Percentiles rank a stretch among this genome's conserved stretches.
Evolutionary conservation across 2,113 vertebrate species (phyloP).

Genomic region (Sula dactylatra): DNA sequence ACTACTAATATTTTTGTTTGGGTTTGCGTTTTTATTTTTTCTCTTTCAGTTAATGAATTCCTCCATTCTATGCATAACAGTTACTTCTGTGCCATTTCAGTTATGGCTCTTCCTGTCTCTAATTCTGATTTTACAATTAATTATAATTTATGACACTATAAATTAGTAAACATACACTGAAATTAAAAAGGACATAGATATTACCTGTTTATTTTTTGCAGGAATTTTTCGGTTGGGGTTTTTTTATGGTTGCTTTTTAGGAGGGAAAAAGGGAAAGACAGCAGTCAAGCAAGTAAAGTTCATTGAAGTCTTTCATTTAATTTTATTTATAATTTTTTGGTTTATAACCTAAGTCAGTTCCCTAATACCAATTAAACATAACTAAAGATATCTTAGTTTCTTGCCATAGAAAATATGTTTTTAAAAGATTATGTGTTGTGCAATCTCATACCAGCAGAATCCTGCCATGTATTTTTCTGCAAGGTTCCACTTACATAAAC

Average conservation of each 20-base stretch:
- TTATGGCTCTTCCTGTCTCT: neutral
- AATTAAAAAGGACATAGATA: neutral
- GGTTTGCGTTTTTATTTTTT: neutral
- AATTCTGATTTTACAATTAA: neutral
- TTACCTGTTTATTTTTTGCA: neutral
- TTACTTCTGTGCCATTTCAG: neutral
- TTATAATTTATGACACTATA: neutral
- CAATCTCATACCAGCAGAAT: neutral
- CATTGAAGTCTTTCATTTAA: neutral
- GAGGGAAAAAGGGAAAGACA: neutral
- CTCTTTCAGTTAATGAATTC: neutral
- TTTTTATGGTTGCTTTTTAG: neutral
- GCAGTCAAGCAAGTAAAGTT: neutral
- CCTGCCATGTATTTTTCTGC: neutral
- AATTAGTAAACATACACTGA: neutral
- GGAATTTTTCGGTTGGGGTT: neutral
- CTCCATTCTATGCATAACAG: neutral
- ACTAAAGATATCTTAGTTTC: neutral
- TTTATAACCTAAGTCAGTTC: neutral
- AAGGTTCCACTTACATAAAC: neutral
- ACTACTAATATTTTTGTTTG: fast-evolving
- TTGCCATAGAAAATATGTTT: neutral
- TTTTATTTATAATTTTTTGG: neutral
- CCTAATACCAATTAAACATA: neutral
- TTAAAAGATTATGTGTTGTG: neutral